Evolutionary conservation across 2,113 vertebrate species (phyloP).

Genomic region (Corydoras maculifer): DNA sequence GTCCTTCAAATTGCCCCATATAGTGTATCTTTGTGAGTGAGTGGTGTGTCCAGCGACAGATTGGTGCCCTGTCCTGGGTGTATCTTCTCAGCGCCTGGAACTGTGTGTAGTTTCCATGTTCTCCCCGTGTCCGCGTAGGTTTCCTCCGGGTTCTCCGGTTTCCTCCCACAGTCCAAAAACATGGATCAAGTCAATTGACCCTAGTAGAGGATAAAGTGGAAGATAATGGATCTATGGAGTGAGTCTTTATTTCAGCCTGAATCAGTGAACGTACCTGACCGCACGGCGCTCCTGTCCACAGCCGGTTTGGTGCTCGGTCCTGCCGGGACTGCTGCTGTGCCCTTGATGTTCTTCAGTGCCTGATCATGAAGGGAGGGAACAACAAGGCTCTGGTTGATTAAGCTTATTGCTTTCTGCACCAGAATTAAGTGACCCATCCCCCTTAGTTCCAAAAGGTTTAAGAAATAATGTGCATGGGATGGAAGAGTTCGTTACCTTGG

Average conservation of each 20-base stretch:
- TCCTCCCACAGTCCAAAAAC: too few relatives aligned
- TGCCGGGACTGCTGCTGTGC: slow-evolving; percentile 22
- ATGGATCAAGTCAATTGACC: too few relatives aligned
- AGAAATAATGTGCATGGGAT: neutral
- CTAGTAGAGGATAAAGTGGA: too few relatives aligned
- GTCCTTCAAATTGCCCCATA: too few relatives aligned
- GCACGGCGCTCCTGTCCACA: slow-evolving; percentile 45
- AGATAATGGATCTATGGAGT: too few relatives aligned
- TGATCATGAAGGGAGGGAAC: slow-evolving; percentile 33
- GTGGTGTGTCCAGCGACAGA: too few relatives aligned
- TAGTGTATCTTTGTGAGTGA: too few relatives aligned
- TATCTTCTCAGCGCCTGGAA: too few relatives aligned
- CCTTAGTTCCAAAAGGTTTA: neutral
- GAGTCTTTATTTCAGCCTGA: neutral
- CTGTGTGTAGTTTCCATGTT: too few relatives aligned
- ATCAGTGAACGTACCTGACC: slow-evolving; percentile 52
- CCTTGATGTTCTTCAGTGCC: slow-evolving; percentile 36
- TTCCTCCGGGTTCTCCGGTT: too few relatives aligned
- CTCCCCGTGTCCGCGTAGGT: too few relatives aligned
- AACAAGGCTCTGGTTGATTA: slow-evolving; percentile 15
- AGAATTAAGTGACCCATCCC: neutral
- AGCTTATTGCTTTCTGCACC: slow-evolving; percentile 30
- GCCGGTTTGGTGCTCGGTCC: slow-evolving; percentile 30
- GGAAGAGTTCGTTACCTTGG: slow-evolving; percentile 38
- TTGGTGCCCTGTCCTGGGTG: too few relatives aligned